Evolutionary conservation across 1,140 invertebrate genomes (phyloP).

Genomic region (Samia ricini): DNA sequence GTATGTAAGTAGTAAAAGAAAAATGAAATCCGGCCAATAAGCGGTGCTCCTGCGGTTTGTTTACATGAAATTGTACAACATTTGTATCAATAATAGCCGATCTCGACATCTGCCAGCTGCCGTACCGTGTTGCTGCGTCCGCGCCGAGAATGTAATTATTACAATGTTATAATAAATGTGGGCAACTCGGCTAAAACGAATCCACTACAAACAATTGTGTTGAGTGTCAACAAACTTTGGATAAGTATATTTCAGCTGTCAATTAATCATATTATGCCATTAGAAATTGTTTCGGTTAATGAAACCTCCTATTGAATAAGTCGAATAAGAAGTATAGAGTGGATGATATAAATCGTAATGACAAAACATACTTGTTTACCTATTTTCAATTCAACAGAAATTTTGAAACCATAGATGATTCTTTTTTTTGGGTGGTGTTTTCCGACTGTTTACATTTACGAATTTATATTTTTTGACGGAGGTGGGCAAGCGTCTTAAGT

Average conservation of each 20-base stretch:
- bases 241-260: background rate
- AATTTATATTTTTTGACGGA: too few relatives aligned
- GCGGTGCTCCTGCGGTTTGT: background rate
- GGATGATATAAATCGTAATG: too few relatives aligned
- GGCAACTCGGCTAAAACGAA: background rate
- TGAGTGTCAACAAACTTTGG: conserved; percentile 1
- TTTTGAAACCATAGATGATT: too few relatives aligned
- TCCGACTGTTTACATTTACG: too few relatives aligned
- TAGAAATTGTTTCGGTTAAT: too few relatives aligned
- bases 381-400: too few relatives aligned
- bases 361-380: too few relatives aligned
- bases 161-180: conserved; percentile 2
- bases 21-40: background rate
- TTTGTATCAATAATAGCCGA: background rate
- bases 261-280: background rate
- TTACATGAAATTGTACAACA: background rate
- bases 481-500: too few relatives aligned
- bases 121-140: background rate
- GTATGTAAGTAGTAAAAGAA: background rate
- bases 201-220: conserved; percentile 4
- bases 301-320: too few relatives aligned
- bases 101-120: background rate
- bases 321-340: too few relatives aligned
- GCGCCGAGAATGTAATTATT: background rate
- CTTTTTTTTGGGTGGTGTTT: too few relatives aligned